These are phyloP conservation scores for Agelas oroides DNA, from an alignment of 37 sponge, comb jelly and placozoan genomes.

Conservation along the genomic window DNA sequence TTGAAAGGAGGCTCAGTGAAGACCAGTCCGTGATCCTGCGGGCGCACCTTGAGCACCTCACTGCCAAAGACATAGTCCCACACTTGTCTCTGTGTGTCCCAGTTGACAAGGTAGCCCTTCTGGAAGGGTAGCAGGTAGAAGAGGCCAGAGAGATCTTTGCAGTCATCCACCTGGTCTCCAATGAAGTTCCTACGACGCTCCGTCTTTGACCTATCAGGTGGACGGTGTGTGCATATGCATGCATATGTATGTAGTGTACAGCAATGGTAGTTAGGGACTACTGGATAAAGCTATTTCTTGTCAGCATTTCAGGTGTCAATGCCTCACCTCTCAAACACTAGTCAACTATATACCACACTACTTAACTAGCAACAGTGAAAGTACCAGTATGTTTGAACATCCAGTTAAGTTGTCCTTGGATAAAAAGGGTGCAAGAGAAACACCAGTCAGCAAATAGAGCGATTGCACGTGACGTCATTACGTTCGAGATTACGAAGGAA, in stretches of 20 bases:
- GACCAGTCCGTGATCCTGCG: slow-evolving; percentile 53
- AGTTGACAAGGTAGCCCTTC: slow-evolving; percentile 96
- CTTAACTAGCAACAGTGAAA: too few species aligned
- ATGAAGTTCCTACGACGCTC: slow-evolving; percentile 90
- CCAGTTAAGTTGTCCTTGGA: too few species aligned
- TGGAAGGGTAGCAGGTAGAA: slow-evolving; percentile 90
- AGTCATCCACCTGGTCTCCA: slow-evolving; percentile 85
- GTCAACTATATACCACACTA: too few species aligned
- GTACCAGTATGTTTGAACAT: too few species aligned
- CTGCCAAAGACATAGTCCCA: slow-evolving; percentile 91
- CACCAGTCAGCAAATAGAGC: too few species aligned
- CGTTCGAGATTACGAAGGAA: too few species aligned
- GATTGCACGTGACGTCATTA: too few species aligned
- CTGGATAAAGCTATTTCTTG: too few species aligned
- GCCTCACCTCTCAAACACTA: too few species aligned
- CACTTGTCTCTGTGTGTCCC: slow-evolving; percentile 92
- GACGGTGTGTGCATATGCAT: background rate
- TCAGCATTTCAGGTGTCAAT: too few species aligned
- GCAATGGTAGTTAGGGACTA: background rate
- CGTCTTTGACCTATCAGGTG: slow-evolving; percentile 72
- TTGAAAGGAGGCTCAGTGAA: slow-evolving; percentile 95
- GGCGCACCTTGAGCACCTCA: slow-evolving; percentile 40
- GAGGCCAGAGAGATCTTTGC: slow-evolving; percentile 91
- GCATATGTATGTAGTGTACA: background rate
- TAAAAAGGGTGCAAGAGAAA: too few species aligned